Evolutionary conservation across 2,113 vertebrate genomes (phyloP).

Genomic region (Chunga burmeisteri): DNA sequence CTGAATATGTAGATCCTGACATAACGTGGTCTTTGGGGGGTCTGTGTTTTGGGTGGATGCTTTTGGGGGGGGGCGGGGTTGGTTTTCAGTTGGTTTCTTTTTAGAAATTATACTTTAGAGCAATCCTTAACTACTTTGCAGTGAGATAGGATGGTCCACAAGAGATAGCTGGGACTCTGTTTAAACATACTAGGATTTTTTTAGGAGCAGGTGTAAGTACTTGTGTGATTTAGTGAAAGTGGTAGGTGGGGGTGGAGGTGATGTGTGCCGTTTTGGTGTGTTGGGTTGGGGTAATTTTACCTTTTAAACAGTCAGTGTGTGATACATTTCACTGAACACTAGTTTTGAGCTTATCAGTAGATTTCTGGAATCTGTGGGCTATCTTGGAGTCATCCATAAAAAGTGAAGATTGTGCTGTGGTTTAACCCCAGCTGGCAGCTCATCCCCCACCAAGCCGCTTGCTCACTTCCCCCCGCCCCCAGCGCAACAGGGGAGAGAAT

Average conservation of each 20-base stretch:
- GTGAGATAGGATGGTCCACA: not conserved
- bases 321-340: not conserved
- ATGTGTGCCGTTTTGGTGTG: not conserved
- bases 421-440: not conserved
- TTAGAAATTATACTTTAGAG: not conserved
- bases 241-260: not conserved
- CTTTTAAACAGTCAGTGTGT: not conserved
- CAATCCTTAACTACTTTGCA: not conserved
- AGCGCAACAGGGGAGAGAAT: not conserved
- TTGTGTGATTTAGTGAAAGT: not conserved
- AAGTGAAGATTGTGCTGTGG: not conserved
- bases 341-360: not conserved
- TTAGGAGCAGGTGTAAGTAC: not conserved
- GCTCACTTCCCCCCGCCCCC: no score
- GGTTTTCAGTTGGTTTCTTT: not conserved
- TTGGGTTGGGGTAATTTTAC: not conserved
- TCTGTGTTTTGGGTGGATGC: not conserved
- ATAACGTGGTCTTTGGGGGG: not conserved
- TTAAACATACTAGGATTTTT: not conserved
- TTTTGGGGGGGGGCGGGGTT: no score
- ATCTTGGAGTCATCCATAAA: not conserved
- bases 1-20: not conserved
- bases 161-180: not conserved
- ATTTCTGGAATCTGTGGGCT: not conserved
- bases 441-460: rapidly evolving